Evolutionary conservation across 2,888 invertebrate species (phyloP), one percentile per base, ranked within the genome.

Genomic region (Pachymerium ferrugineum): DNA sequence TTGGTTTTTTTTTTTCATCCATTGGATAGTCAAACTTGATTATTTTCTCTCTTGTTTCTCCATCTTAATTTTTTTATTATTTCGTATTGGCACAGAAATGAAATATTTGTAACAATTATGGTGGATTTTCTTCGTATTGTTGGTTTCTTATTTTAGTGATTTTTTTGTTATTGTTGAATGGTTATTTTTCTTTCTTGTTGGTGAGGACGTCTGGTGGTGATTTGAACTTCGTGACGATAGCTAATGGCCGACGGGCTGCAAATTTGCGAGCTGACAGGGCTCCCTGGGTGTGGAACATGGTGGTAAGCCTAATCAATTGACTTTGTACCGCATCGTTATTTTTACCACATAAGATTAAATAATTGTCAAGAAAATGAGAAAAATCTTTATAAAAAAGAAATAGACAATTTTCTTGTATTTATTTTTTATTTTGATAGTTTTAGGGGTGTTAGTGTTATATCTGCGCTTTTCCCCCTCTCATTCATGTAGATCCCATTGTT

Each of bases 141-240:
- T 10, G 10, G 28, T 62, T 10, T 28, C 3, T 47, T 47, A 47
- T 19, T 19, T 16, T 10, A 12, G 14, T 47, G 19, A 25, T 2
- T 28, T 62, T 25, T 22, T 62, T 3, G 62, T 28, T 62, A n/a
- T n/a, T n/a, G n/a, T n/a, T n/a, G n/a, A n/a, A n/a, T n/a, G n/a
- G n/a, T n/a, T n/a, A n/a, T n/a, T n/a, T n/a, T n/a, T n/a, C n/a
- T n/a, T n/a, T 2, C 62, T 62, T 62, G 62, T 12, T 28, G 28
- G 62, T 62, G 62, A 62, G 62, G 62, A 62, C 62, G 62, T 62
- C 62, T 62, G 62, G 62, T 62, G 62, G 62, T n/a, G 62, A 62
- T 62, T 62, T 62, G 10, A 28, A 28, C 62, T n/a, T 62, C 28
- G 62, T 4, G 28, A 25, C 62, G 62, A 25, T 62, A 62, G 62